Base-by-base conservation (phyloP, 2,113 vertebrate genomes). In the Microtus ochrogaster region DNA sequence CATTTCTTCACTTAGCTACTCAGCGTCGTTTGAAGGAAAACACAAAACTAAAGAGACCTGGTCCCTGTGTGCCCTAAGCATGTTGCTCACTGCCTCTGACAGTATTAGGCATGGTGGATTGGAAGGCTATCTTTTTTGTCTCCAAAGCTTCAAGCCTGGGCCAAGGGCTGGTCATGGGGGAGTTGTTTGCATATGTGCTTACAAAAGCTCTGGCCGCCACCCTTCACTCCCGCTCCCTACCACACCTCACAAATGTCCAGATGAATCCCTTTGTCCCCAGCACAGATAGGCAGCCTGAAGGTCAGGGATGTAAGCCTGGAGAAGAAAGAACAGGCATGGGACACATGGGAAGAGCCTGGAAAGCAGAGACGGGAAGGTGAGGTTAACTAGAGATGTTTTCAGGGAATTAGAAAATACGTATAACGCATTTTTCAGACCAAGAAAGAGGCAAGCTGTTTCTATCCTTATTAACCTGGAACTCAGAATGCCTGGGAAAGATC, bases 81-180 rank as follows among this genome's bases (percentile, higher is more conserved):
- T 30, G 14, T 10, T 3, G 19, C 24, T 11, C 9, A 7, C 74
- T 77, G 68, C 44, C 8, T 28, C 13, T 10, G 12, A 3, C 55
- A 26, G 24, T 21, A 0, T 2, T 30, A 66, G 10, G 2, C 7
- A 33, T 5, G 7, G 17, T 14, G 0, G 7, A 6, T 55, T 52
- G 14, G 36, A 77, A 33, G 16, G n/a, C 26, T 26, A 72, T 88
- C 85, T 30, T 52, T 52, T 88, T 41, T 78, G 65, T 49, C 19
- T 39, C 36, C 22, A 55, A 28, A 63, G 14, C 66, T 39, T 82
- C 55, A 36, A 39, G 72, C 9, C n/a, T 19, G 12, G 47, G 1
- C 30, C 17, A 30, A 72, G 79, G 9, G 14, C 7, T 5, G 5
- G 72, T 17, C 36, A 22, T 7, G 33, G 24, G 52, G n/a, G 14